Base-by-base conservation (phyloP, 2,113 vertebrate species). In the Carassius gibelio region DNA sequence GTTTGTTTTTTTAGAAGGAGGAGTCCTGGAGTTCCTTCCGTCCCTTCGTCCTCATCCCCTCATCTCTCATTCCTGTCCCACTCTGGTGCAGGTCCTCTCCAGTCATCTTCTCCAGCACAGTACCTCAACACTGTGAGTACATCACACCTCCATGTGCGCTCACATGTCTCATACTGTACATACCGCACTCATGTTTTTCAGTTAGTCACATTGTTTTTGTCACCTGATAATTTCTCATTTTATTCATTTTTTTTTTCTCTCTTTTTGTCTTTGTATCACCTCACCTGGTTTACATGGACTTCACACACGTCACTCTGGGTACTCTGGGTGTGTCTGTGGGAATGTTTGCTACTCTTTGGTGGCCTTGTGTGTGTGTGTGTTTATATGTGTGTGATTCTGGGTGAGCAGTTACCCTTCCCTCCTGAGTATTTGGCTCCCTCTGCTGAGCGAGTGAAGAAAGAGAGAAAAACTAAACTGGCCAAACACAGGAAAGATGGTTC, bases 341-440 rank as follows among this genome's bases (percentile, higher is more conserved):
- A 57, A 55, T 61, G 45, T 23, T 5, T 82, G 59, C 64, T 83
- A 23, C 76, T 82, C 81, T 84, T 72, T 50, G 75, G 2, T 79
- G 85, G 81, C 69, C 38, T 57, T 84, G 59, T 84, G 68, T 86
- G 30, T 30, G 30, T 30, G 30, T 30, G 30, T 30, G 30, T 30
- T 72, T 71, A 42, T 76, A 45, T 79, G 88, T 91, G 84, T 87
- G 90, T 72, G 52, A 77, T 66, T 83, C 59, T 75, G 66, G 89
- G 78, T 88, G 93, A 92, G 91, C 91, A 95, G 95, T 94, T 95
- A 93, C 94, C 94, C 92, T 95, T 95, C 91, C 95, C 93, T 91
- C 94, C 94, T 88, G 94, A 95, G 90, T 95, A 95, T 95, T 93
- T 95, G 94, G 94, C 95, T 89, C 94, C 94, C 42, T 91, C 93